These are phyloP conservation scores for Rafetus swinhoei DNA, from an alignment of 2,113 vertebrate species.

Conservation along the genomic window DNA sequence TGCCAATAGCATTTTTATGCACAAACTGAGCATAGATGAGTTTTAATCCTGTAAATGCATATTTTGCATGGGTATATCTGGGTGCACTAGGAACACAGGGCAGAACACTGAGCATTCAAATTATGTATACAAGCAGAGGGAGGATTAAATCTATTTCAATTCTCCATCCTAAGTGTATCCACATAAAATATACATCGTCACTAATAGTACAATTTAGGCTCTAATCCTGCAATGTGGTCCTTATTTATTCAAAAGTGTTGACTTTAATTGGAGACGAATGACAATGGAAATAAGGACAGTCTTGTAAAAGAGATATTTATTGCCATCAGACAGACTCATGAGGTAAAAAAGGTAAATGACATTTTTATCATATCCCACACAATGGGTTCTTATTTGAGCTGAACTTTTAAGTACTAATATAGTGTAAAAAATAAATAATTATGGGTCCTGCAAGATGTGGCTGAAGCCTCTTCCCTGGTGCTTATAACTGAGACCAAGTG, in stretches of 20 bases:
- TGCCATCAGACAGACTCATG: neutral
- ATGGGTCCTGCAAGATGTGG: neutral
- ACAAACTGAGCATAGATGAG: neutral
- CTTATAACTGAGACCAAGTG: neutral
- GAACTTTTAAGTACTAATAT: neutral
- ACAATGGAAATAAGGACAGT: neutral
- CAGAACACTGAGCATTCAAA: neutral
- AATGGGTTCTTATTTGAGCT: neutral
- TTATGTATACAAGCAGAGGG: neutral
- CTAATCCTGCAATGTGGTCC: neutral
- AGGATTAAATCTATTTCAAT: neutral
- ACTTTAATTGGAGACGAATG: neutral
- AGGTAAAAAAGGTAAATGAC: neutral
- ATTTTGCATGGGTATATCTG: neutral
- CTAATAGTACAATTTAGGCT: neutral
- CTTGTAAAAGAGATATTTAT: neutral
- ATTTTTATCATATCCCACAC: neutral
- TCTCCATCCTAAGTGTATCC: neutral
- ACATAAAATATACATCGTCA: neutral
- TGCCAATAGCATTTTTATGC: neutral
- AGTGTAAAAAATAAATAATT: neutral
- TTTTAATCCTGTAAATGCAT: neutral
- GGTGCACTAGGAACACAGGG: neutral
- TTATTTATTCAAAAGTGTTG: neutral
- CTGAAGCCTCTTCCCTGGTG: neutral